Percentiles rank a stretch among this genome's conserved stretches.
Evolutionary conservation across 2,797 vertebrate species (phyloP).

Genomic region (Syndactyla subalaris): DNA sequence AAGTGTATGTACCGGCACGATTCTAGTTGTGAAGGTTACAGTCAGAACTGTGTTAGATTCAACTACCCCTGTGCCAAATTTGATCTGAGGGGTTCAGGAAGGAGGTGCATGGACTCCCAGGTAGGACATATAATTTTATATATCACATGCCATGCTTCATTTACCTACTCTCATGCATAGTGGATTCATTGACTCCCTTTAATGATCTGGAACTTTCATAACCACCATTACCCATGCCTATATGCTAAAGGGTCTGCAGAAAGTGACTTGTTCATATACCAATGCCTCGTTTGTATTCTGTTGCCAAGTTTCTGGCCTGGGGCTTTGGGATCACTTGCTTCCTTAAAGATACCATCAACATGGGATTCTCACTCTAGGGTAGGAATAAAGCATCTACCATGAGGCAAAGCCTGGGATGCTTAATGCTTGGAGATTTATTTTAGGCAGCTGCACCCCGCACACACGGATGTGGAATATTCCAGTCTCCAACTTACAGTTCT

Average conservation of each 20-base stretch:
- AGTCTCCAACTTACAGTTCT: not conserved
- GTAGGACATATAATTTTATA: not conserved
- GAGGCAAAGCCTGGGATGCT: not conserved
- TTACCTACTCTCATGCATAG: not conserved
- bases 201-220: not conserved
- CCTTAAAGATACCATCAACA: slow-evolving; percentile 10
- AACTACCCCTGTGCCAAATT: not conserved
- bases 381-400: not conserved
- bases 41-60: not conserved
- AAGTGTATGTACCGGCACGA: not conserved
- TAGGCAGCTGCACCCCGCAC: not conserved
- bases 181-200: not conserved
- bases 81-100: not conserved
- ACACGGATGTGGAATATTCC: slow-evolving; percentile 11
- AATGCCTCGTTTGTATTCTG: not conserved
- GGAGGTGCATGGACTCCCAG: not conserved
- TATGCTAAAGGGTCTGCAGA: not conserved
- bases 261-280: not conserved
- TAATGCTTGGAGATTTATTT: slow-evolving; percentile 18
- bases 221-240: not conserved
- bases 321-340: slow-evolving; percentile 11
- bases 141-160: not conserved
- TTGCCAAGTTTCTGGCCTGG: slow-evolving; percentile 19
- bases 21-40: not conserved
- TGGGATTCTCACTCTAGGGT: not conserved